phyloP scores from a whole-genome alignment of 2,113 vertebrate genomes.

The Protobothrops mucrosquamatus region DNA sequence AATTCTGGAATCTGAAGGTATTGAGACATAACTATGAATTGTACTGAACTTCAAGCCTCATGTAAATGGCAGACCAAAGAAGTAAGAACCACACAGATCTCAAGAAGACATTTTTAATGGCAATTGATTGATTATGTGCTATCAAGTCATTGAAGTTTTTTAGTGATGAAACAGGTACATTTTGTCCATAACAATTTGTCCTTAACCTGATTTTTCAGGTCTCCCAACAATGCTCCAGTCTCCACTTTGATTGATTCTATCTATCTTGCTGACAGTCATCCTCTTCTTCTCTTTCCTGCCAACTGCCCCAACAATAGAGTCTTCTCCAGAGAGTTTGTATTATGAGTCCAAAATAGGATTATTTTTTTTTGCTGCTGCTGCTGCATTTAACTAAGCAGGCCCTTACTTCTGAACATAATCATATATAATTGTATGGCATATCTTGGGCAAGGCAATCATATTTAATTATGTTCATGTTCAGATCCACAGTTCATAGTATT shows the following conservation, averaged over 20 bases:
- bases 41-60: neutral
- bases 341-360: neutral
- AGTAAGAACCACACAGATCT: neutral
- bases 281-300: neutral
- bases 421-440: neutral
- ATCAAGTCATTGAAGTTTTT: neutral
- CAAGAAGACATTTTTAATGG: neutral
- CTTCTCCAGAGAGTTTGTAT: neutral
- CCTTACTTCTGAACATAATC: neutral
- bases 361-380: no score
- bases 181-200: neutral
- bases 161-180: neutral
- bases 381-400: neutral
- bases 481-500: neutral
- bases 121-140: neutral
- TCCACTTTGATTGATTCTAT: neutral
- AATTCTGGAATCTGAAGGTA: neutral
- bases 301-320: neutral
- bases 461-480: neutral
- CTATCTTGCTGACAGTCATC: neutral
- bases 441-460: neutral
- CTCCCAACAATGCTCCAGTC: neutral
- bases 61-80: neutral
- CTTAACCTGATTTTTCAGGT: neutral
- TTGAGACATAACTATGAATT: neutral